Evolutionary conservation across 2,888 invertebrate species (phyloP).

Genomic region (Catocala fraxini): DNA sequence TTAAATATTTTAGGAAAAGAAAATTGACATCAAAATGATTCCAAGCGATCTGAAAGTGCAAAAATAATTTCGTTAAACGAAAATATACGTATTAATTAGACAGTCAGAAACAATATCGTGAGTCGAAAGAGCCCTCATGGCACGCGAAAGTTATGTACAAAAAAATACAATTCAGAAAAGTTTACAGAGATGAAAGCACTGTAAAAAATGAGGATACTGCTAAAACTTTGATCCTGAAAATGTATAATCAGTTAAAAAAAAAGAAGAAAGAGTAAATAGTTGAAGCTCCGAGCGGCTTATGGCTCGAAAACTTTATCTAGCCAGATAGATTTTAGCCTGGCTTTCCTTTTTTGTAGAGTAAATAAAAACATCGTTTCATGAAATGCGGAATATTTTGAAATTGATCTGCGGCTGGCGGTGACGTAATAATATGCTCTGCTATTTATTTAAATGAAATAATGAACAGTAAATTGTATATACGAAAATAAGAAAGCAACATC

Average conservation of each 20-base stretch:
- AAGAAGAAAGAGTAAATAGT: conserved; percentile 26
- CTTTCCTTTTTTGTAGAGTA: conserved; percentile 4
- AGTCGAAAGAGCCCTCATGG: conserved; percentile 16
- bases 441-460: too few relatives aligned
- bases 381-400: not conserved
- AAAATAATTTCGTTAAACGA: conserved; percentile 13
- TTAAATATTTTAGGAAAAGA: too few relatives aligned
- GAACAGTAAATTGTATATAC: too few relatives aligned
- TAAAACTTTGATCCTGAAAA: conserved; percentile 33
- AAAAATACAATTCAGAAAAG: conserved; percentile 28
- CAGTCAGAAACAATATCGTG: conserved; percentile 19
- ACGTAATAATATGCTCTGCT: too few relatives aligned
- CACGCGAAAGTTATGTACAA: conserved; percentile 12
- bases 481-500: too few relatives aligned
- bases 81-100: conserved; percentile 31
- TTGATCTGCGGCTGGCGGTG: too few relatives aligned
- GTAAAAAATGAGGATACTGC: conserved; percentile 23
- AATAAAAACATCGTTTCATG: conserved; percentile 3
- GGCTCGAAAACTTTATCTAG: conserved; percentile 20
- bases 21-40: too few relatives aligned
- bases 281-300: conserved; percentile 19
- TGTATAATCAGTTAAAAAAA: conserved; percentile 27
- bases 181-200: conserved; percentile 27
- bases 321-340: conserved; percentile 4
- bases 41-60: not conserved